Evolutionary conservation across 2,113 vertebrate species (phyloP).

Genomic region (Cynocephalus volans): DNA sequence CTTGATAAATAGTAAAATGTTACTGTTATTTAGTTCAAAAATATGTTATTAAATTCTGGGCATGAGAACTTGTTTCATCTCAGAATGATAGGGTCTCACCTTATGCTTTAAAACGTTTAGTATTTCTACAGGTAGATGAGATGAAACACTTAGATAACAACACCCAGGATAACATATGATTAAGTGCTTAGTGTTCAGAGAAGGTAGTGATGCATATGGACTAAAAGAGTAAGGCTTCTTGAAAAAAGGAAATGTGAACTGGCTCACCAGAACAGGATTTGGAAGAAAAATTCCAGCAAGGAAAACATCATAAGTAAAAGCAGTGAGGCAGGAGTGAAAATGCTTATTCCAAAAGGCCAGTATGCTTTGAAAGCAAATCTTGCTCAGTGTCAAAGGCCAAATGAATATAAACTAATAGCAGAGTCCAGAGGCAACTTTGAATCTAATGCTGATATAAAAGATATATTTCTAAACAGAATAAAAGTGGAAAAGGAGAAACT

Average conservation of each 20-base stretch:
- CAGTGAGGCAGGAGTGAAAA: neutral
- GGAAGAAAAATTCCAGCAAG: conserved; percentile 35
- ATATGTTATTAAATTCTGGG: neutral
- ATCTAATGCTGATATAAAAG: neutral
- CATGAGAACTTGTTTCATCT: neutral
- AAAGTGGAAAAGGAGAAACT: neutral
- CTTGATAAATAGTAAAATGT: neutral
- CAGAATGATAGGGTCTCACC: neutral
- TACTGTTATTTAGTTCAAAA: neutral
- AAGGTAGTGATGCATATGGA: neutral
- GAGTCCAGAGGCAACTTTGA: conserved; percentile 14
- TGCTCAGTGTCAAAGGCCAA: neutral
- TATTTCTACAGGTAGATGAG: neutral
- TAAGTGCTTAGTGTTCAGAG: neutral
- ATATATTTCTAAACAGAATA: neutral
- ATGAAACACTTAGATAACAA: conserved; percentile 23
- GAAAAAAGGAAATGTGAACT: conserved; percentile 6
- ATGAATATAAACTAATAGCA: conserved; percentile 24
- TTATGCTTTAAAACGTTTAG: neutral
- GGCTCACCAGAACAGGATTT: neutral
- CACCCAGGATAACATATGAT: neutral
- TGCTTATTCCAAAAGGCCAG: neutral
- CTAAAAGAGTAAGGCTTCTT: neutral
- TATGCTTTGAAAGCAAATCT: neutral
- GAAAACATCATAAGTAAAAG: conserved; percentile 20